These are phyloP conservation scores for Microcebus jonahi DNA, from an alignment of 2,113 vertebrate genomes.

Conservation along the genomic window DNA sequence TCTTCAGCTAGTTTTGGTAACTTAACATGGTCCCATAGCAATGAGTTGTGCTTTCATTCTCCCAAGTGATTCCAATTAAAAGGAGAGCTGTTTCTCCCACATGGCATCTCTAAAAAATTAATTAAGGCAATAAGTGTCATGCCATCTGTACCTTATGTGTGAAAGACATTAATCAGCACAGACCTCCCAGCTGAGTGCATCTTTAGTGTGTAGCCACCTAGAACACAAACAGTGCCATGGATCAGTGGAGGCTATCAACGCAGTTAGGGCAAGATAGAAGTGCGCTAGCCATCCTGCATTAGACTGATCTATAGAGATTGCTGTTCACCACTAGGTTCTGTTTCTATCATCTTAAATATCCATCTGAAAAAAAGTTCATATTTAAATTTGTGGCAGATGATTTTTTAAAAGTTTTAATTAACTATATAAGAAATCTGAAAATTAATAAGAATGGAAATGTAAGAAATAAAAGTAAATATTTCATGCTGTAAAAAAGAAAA, in stretches of 20 bases:
- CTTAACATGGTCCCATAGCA: slow-evolving; percentile 19
- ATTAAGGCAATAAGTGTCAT: slow-evolving; percentile 66
- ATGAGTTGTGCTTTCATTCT: slow-evolving; percentile 37
- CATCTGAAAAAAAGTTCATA: not conserved
- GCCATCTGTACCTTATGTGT: slow-evolving; percentile 63
- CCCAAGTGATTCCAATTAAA: slow-evolving; percentile 37
- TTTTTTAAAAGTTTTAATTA: not conserved
- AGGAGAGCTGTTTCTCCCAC: slow-evolving; percentile 47
- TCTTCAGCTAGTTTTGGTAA: slow-evolving; percentile 64
- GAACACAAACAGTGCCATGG: slow-evolving; percentile 35
- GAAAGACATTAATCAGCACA: slow-evolving; percentile 67
- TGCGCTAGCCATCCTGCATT: not conserved
- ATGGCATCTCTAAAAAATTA: slow-evolving; percentile 69
- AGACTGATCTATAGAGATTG: not conserved
- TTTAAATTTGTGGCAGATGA: not conserved
- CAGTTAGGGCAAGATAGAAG: not conserved
- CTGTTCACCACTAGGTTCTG: not conserved
- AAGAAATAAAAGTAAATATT: not conserved
- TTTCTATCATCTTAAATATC: not conserved
- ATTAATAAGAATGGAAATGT: not conserved
- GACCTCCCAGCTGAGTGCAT: not conserved
- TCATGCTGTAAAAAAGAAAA: not conserved
- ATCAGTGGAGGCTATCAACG: not conserved
- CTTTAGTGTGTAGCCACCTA: slow-evolving; percentile 52
- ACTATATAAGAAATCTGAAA: not conserved